These are phyloP conservation scores for Schmidtea mediterranea DNA, from an alignment of 1,140 invertebrate genomes.

Conservation along the genomic window DNA sequence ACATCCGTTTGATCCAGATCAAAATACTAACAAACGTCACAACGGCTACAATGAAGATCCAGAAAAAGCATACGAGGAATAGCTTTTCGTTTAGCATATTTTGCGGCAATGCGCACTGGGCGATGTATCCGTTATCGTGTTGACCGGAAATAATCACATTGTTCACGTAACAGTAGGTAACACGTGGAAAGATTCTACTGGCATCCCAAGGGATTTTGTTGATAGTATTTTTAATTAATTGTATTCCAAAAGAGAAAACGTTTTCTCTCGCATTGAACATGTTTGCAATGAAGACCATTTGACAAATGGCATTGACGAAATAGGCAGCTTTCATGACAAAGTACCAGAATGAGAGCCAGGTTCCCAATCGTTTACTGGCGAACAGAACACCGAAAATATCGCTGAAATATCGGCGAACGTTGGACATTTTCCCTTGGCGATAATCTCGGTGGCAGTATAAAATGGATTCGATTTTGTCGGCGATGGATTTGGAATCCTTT, in stretches of 20 bases:
- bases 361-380: slow-evolving; percentile 1
- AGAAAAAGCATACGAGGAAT: neutral
- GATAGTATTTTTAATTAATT: no score
- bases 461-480: no score
- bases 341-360: neutral
- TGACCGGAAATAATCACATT: no score
- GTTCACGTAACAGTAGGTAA: no score
- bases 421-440: no score
- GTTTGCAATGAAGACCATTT: neutral
- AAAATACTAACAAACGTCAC: neutral
- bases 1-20: neutral
- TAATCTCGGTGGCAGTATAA: no score
- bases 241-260: no score
- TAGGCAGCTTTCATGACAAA: neutral
- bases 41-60: neutral
- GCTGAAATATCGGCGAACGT: no score
- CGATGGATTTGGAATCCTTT: no score
- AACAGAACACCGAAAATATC: no score
- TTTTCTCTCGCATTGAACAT: neutral
- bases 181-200: no score
- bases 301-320: neutral
- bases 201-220: no score
- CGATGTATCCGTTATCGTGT: neutral
- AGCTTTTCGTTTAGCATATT: slow-evolving; percentile 1
- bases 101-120: neutral